Conservation (phyloP, 2,113 vertebrate species). For the Notarius lentiginosus region DNA sequence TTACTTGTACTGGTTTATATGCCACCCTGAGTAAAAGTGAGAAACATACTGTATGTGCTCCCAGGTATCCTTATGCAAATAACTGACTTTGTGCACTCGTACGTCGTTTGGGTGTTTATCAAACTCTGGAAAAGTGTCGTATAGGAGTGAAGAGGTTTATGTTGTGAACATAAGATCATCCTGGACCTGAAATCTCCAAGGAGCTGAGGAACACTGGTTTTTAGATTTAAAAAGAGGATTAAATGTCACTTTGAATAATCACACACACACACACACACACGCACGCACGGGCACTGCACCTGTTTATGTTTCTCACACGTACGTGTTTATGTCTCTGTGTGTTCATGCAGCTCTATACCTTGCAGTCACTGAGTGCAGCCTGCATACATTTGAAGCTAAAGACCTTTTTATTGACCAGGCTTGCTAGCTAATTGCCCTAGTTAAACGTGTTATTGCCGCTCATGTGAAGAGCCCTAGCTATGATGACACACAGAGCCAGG, state of each 20-base stretch:
- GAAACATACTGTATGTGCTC: neutral
- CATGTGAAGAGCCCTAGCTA: slow-evolving; percentile 54
- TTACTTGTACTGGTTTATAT: neutral
- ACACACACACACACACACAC: neutral
- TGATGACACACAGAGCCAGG: slow-evolving; percentile 44
- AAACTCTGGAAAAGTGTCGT: slow-evolving; percentile 1
- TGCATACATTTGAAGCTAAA: slow-evolving; percentile 47
- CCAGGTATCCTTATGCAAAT: neutral
- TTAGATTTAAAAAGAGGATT: neutral
- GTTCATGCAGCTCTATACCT: slow-evolving; percentile 19
- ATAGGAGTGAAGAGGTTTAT: neutral
- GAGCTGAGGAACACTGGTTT: neutral
- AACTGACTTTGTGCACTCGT: neutral
- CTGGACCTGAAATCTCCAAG: neutral
- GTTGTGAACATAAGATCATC: neutral
- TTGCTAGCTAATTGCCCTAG: slow-evolving; percentile 52
- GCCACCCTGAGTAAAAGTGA: neutral
- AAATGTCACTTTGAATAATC: neutral
- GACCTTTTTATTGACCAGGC: slow-evolving; percentile 45
- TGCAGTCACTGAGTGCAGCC: slow-evolving; percentile 15
- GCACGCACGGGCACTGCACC: neutral
- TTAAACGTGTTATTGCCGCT: slow-evolving; percentile 59
- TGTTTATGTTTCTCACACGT: neutral
- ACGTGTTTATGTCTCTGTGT: slow-evolving; percentile 23
- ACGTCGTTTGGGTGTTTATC: neutral